phyloP scores from a whole-genome alignment of 2,888 invertebrate species.

The Sericinus montela region DNA sequence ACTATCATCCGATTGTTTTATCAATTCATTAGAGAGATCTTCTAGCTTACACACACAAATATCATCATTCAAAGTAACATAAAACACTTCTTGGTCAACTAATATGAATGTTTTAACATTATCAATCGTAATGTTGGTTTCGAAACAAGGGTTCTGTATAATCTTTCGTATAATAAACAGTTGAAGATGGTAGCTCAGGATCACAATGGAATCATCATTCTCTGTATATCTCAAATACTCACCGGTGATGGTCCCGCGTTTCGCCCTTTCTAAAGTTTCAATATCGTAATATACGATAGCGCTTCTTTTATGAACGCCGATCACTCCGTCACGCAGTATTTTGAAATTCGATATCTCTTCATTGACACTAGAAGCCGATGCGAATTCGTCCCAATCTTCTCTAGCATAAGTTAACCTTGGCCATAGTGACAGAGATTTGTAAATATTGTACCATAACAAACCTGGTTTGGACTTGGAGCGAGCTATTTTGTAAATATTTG shows the following conservation, averaged over 20 bases:
- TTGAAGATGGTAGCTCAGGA: slow-evolving; percentile 36
- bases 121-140: slow-evolving; percentile 32
- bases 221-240: slow-evolving; percentile 47
- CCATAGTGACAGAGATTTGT: slow-evolving; percentile 55
- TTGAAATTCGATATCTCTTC: slow-evolving; percentile 48
- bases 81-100: slow-evolving; percentile 36
- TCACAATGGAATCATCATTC: slow-evolving; percentile 37
- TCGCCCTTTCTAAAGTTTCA: slow-evolving; percentile 34
- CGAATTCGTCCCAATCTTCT: slow-evolving; percentile 51
- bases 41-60: slow-evolving; percentile 36
- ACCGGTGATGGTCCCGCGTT: slow-evolving; percentile 34
- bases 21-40: slow-evolving; percentile 22
- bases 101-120: slow-evolving; percentile 44
- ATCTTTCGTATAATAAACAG: slow-evolving; percentile 41
- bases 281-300: slow-evolving; percentile 49
- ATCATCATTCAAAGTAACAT: slow-evolving; percentile 40
- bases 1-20: slow-evolving; percentile 31
- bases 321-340: slow-evolving; percentile 39
- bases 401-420: slow-evolving; percentile 34
- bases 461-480: slow-evolving; percentile 35
- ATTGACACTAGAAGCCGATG: slow-evolving; percentile 35
- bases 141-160: slow-evolving; percentile 19
- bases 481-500: slow-evolving; percentile 32
- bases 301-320: slow-evolving; percentile 47
- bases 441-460: slow-evolving; percentile 47